Conservation (phyloP, 1,140 invertebrate species). For the Tachypleus tridentatus region DNA sequence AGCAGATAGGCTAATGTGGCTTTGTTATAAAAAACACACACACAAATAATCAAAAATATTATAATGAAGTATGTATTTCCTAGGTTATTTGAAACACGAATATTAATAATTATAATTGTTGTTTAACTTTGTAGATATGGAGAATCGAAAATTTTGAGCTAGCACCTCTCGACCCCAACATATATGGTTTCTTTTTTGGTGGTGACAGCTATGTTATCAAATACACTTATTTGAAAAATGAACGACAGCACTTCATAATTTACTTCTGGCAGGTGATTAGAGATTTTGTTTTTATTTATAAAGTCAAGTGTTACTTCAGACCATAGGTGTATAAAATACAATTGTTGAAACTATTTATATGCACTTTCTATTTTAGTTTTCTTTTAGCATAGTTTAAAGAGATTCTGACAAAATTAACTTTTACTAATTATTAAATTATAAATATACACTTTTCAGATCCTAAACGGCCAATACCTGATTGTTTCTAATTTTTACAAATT, state of each 20-base stretch:
- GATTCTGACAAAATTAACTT: too few relatives aligned
- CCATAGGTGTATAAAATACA: too few relatives aligned
- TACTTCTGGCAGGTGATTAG: slow-evolving; percentile 58
- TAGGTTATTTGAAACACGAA: too few relatives aligned
- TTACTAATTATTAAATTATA: neutral
- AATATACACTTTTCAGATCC: neutral
- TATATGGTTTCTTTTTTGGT: slow-evolving; percentile 55
- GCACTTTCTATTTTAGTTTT: too few relatives aligned
- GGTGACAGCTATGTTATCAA: slow-evolving; percentile 64
- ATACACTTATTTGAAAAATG: slow-evolving; percentile 48
- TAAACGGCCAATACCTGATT: neutral
- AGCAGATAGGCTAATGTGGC: too few relatives aligned
- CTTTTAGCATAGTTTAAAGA: too few relatives aligned
- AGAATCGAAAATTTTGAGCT: slow-evolving; percentile 44
- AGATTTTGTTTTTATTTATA: slow-evolving; percentile 6
- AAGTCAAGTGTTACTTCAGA: neutral
- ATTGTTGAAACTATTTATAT: too few relatives aligned
- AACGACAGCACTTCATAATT: slow-evolving; percentile 44
- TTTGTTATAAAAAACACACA: too few relatives aligned
- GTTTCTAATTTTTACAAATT: too few relatives aligned
- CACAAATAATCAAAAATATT: too few relatives aligned
- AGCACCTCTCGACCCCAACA: slow-evolving; percentile 41
- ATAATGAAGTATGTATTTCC: too few relatives aligned
- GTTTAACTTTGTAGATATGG: slow-evolving; percentile 24
- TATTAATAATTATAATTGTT: too few relatives aligned